Base-by-base conservation (phyloP, 2,113 vertebrate species). In the Polypterus bichir region DNA sequence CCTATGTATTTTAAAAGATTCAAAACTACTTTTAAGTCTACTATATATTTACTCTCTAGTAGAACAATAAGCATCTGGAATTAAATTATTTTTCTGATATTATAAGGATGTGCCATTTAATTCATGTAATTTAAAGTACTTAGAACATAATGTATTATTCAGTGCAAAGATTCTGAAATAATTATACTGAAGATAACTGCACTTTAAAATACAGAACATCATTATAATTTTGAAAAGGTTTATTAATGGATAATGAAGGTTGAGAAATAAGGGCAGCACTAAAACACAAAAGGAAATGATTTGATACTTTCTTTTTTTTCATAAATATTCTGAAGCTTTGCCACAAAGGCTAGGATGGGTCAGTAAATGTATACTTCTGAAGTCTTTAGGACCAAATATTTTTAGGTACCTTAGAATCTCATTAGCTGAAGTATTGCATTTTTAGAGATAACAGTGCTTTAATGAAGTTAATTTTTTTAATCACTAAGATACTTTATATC, bases 381-480 rank as follows among this genome's bases (percentile, higher is more conserved):
- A 65, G 46, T 47, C n/a, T 60, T 9, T 4, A 3, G 46, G 44
- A 55, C 57, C 53, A 48, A 54, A 65, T 49, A 60, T 60, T 54
- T 55, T 65, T 5, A 49, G 27, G 46, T 11, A 8, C 45, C 55
- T 49, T 54, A 54, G 47, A 8, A 55, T n/a, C 6, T 53, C 49
- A 60, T 54, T 65, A 60, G 59, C 55, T 60, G 60, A 59, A 65
- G 10, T 8, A 45, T 58, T 44, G 11, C 56, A 8, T 9, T 46
- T 65, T 46, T 49, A 47, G 48, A 44, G 64, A 54, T 55, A 54
- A 52, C 49, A 51, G 59, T 51, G 48, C 46, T 58, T 55, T 53
- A 49, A 44, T 54, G 64, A 48, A 46, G 59, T 58, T 44, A 65
- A 46, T 60, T 27, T 27, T 27, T 27, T 27, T 27, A 27, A 27